Percentiles rank a stretch among this genome's conserved stretches.
Evolutionary conservation across 1,140 invertebrate species (phyloP).

Genomic region (Harlomillsia oculata): DNA sequence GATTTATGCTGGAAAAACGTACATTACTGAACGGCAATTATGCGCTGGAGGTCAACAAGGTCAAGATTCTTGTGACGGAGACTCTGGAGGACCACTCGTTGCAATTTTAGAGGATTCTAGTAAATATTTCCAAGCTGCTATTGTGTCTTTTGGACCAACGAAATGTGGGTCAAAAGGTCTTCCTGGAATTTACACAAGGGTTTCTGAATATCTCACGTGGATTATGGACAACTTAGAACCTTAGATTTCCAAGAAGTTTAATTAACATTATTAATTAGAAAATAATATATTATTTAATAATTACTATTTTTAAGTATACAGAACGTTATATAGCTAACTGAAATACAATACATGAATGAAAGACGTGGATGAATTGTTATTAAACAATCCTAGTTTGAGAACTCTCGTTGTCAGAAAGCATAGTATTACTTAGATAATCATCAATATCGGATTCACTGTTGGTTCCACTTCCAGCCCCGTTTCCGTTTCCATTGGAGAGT

Average conservation of each 20-base stretch:
- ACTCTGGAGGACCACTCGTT: conserved; percentile 16
- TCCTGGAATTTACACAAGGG: conserved; percentile 34
- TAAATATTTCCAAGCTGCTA: conserved; percentile 24
- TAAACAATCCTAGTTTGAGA: no score
- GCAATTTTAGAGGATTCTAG: background rate
- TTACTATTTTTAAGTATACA: no score
- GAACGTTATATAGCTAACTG: no score
- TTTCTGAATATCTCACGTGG: conserved; percentile 27
- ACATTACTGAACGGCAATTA: background rate
- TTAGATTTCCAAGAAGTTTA: background rate
- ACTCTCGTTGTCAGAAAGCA: no score
- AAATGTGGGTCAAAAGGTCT: conserved; percentile 29
- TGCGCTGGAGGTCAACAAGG: conserved; percentile 7
- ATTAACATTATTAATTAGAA: no score
- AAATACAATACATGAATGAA: no score
- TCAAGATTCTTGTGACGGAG: conserved; percentile 10
- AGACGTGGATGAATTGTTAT: no score
- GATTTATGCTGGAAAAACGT: background rate
- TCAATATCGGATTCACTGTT: no score
- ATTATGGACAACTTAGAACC: conserved; percentile 27
- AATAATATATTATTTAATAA: no score
- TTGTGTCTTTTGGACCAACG: conserved; percentile 32
- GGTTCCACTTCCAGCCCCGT: no score
- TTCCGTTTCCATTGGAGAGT: no score
- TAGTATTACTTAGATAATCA: no score